Evolutionary conservation across 2,888 invertebrate genomes (phyloP), one percentile per base, ranked within the genome.

Genomic region (Drosophila birchii): DNA sequence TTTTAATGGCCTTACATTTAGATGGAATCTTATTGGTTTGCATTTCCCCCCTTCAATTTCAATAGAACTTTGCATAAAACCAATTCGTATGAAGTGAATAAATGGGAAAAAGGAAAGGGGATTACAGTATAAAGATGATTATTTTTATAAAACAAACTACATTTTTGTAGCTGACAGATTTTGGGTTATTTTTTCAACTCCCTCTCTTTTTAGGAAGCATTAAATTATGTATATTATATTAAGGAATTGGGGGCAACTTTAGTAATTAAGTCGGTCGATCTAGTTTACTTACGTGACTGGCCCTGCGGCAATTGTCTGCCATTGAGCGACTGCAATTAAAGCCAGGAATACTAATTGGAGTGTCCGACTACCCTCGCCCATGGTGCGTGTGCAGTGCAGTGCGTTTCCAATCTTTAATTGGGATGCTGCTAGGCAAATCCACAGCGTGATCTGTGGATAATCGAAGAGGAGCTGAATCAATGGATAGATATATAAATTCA

Each of bases 221-320:
- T 5, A 20, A 16, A 8, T 26, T 26, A 0, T n/a, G n/a, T n/a
- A n/a, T 44, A 16, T 44, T 44, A 8, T 44, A 23, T 23, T 44
- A 26, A 43, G 29, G 23, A 36, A n/a, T 11, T 18, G 14, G 14
- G 14, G n/a, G 14, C 7, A 53, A 6, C 11, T 36, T 18, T 7
- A 20, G 8, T 20, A 26, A 7, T 16, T 29, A 18, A 47, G 32
- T 44, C 11, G 23, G n/a, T 67, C 18, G 34, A 16, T 58, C 11
- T 26, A 32, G 8, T 20, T 49, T 72, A 90, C 90, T 90, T 84
- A 92, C 92, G 89, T 79, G 78, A 90, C 78, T 68, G 85, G 82
- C 49, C 80, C 80, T 55, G 89, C 86, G 51, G 80, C 78, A 43
- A 60, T 61, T 70, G 81, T 57, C 62, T 87, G 79, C 75, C 90